Conservation (phyloP, 2,797 vertebrate genomes). For the Orestias chungarensis region DNA sequence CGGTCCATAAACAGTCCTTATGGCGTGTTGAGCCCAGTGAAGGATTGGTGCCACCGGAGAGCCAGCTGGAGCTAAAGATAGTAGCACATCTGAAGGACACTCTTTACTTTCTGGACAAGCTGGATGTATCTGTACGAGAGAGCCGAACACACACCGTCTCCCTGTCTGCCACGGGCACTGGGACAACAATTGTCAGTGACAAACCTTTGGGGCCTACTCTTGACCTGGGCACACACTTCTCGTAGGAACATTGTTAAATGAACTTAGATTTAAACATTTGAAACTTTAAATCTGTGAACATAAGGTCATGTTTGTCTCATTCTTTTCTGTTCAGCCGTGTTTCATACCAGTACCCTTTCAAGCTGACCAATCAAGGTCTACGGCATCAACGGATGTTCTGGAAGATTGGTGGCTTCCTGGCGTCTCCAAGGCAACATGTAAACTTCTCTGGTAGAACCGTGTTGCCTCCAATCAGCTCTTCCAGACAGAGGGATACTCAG, state of each 20-base stretch:
- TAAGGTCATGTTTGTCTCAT: background rate
- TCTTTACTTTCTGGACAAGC: constrained; percentile 72
- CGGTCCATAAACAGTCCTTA: constrained; percentile 70
- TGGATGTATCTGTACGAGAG: constrained; percentile 78
- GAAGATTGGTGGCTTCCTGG: constrained; percentile 74
- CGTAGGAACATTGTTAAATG: constrained; percentile 64
- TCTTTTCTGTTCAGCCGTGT: constrained; percentile 72
- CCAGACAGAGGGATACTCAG: constrained; percentile 15
- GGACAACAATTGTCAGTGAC: constrained; percentile 86
- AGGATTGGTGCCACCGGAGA: constrained; percentile 78
- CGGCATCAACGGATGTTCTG: constrained; percentile 85
- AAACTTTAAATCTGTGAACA: background rate
- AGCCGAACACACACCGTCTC: constrained; percentile 69
- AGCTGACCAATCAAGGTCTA: constrained; percentile 85
- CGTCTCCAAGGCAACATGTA: constrained; percentile 10
- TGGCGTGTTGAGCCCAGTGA: constrained; percentile 82
- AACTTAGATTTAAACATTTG: background rate
- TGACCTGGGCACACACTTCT: constrained; percentile 84
- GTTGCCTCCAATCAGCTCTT: constrained; percentile 45
- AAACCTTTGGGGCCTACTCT: constrained; percentile 81
- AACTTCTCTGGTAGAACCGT: constrained; percentile 24
- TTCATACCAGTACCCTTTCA: constrained; percentile 82
- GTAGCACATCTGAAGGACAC: constrained; percentile 84
- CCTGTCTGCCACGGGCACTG: constrained; percentile 80
- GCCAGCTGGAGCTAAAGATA: constrained; percentile 73